Evolutionary conservation across 1,140 invertebrate genomes (phyloP), one percentile per base, ranked within the genome.

Genomic region (Rhyzopertha dominica): DNA sequence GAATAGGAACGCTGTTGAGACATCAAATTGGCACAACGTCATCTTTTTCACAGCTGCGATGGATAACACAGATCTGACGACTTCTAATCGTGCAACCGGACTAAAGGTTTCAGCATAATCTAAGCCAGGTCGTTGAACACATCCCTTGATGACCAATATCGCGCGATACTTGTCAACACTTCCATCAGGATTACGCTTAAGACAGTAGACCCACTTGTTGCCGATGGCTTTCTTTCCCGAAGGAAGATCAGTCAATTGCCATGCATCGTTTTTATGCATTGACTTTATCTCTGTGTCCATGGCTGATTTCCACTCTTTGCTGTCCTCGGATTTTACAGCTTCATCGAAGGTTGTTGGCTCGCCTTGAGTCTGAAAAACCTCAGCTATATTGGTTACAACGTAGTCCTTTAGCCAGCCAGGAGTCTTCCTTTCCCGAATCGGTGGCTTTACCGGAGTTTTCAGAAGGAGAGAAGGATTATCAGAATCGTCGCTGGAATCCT

Each of bases 91-190:
- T 1, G 53, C 53, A 8, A 72, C 68, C n/a, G 66, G 60, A 29
- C 62, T 59, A 49, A 65, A 72, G n/a, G 58, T 71, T 49, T 72
- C 65, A n/a, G 47, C 5, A 52, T 64, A 71, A 34, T 72, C 69
- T n/a, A 69, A 43, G 2, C 55, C 68, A 20, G 22, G 42, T 24
- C 31, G 44, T 54, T 50, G 59, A 10, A 29, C 25, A 46, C 43
- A 69, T 3, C 63, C 64, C 42, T 57, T n/a, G n/a, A n/a, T n/a
- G n/a, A n/a, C n/a, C n/a, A n/a, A n/a, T n/a, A n/a, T n/a, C n/a
- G n/a, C n/a, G n/a, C n/a, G n/a, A n/a, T n/a, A n/a, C n/a, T n/a
- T n/a, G n/a, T n/a, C n/a, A n/a, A n/a, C n/a, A n/a, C n/a, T 59
- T 13, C 12, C 26, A 12, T 42, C 26, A 16, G 26, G 7, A 32